Evolutionary conservation across 2,888 invertebrate genomes (phyloP).

Genomic region (Schizotus pectinicornis): DNA sequence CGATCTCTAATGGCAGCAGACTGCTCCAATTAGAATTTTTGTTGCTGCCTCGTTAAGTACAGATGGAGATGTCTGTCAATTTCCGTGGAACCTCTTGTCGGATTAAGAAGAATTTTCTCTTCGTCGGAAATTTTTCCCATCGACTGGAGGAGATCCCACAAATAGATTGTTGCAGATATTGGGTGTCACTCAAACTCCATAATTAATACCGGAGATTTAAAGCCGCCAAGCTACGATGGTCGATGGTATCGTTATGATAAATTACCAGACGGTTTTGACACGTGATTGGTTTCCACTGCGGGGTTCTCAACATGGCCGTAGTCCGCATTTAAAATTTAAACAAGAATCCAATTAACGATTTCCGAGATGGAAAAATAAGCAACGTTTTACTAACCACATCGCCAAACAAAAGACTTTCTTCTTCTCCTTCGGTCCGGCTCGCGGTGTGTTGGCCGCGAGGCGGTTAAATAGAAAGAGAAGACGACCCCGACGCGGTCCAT

Average conservation of each 20-base stretch:
- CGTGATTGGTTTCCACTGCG: conserved; percentile 39
- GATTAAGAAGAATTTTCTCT: too few relatives aligned
- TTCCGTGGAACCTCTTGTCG: too few relatives aligned
- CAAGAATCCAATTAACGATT: conserved; percentile 31
- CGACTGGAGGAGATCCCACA: too few relatives aligned
- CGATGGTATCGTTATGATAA: conserved; percentile 43
- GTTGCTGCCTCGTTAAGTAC: too few relatives aligned
- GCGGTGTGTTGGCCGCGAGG: conserved; percentile 16
- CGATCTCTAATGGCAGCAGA: too few relatives aligned
- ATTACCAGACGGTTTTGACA: conserved; percentile 43
- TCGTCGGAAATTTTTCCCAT: too few relatives aligned
- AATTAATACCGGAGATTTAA: conserved; percentile 21
- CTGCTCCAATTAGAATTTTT: too few relatives aligned
- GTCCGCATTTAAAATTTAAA: conserved; percentile 14
- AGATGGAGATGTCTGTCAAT: too few relatives aligned
- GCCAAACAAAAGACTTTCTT: conserved; percentile 15
- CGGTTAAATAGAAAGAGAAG: conserved; percentile 42
- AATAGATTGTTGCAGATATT: too few relatives aligned
- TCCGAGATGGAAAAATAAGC: conserved; percentile 9
- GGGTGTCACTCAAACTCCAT: background rate
- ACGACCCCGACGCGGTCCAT: background rate
- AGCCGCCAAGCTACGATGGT: conserved; percentile 16
- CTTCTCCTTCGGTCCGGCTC: background rate
- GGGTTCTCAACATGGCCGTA: conserved; percentile 22
- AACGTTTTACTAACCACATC: conserved; percentile 11